Base-by-base conservation (phyloP, 2,113 vertebrate species). In the Calyptommatus sinebrachiatus region DNA sequence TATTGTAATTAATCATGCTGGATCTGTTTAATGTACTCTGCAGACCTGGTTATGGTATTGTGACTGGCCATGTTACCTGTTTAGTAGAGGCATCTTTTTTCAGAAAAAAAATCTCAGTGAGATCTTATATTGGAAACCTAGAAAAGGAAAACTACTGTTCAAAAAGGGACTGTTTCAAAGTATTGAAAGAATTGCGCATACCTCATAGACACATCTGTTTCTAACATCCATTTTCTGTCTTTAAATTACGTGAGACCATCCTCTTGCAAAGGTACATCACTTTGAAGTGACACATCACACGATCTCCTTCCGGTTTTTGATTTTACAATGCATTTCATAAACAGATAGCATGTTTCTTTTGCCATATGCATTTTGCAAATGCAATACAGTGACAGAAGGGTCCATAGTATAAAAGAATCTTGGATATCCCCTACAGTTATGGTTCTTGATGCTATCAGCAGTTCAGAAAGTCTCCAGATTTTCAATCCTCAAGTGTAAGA, bases 281-380 rank as follows among this genome's bases (percentile, higher is more conserved):
- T 28, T 84, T 80, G 79, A 62, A 85, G 72, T 86, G 78, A 4
- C 1, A 78, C 26, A 71, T 80, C 73, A 73, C 78, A 71, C 7
- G 3, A 65, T 71, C 81, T 71, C 20, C 63, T 86, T 87, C 73
- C 88, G 79, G 41, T 69, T 86, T 41, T 80, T 16, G 85, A 77
- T 87, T 88, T 80, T 82, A 84, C 79, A 88, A 89, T 63, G 83
- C 83, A 78, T 88, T 82, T 85, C 82, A 71, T 81, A 77, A 78
- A 53, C 8, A 10, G 72, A 72, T 79, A 72, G 74, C 79, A 4
- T 63, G 5, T 77, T 66, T 24, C 29, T 77, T 68, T 90, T 88
- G 74, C 71, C 89, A 83, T 92, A 92, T 84, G 89, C 93, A 93
- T 95, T 95, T 94, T 82, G 75, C 84, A 90, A 78, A 87, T 85